Evolutionary conservation across 1,140 invertebrate species (phyloP), one percentile per base, ranked within the genome.

Genomic region (Rhagoletis pomonella): DNA sequence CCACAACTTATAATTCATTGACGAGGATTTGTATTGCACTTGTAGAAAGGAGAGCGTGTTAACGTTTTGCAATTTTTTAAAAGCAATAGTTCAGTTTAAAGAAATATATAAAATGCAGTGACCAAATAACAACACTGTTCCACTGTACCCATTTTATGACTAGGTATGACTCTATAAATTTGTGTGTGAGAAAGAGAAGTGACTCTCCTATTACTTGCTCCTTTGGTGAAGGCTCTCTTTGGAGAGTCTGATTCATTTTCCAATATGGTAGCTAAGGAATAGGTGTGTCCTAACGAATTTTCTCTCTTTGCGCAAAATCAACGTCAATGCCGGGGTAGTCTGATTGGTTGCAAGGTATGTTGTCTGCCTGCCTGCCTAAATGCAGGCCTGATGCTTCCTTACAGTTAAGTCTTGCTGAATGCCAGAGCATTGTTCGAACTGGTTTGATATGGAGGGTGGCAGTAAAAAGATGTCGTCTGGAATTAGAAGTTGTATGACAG

Each of bases 401-500:
- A 14, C 19, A 47, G 29, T 29, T 29, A 29, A 29, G 29, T 29
- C 29, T 29, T n/a, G 47, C 29, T 77, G 6, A 12, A 59, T 7
- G 12, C 58, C 58, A 39, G 65, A 67, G 44, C 69, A 5, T 6
- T 81, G 47, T 12, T 29, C 2, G 47, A 81, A 81, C 73, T 81
- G 47, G 73, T 81, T 81, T 81, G 10, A n/a, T 1, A 9, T 58
- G 73, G 73, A 81, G 73, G 73, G 47, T 81, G 73, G 73, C 47
- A 81, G n/a, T 60, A 62, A 42, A 86, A 62, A 65, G 85, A 86
- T 86, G 85, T 60, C 58, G 58, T 60, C 58, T 44, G 85, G 58
- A 62, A 12, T 86, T 86, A 86, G 85, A 88, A 87, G 84, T 77
- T 19, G 89, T 87, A 87, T 88, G 86, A 69, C 90, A 89, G 73